Evolutionary conservation across 2,888 invertebrate genomes (phyloP).

Genomic region (Muscina levida): DNA sequence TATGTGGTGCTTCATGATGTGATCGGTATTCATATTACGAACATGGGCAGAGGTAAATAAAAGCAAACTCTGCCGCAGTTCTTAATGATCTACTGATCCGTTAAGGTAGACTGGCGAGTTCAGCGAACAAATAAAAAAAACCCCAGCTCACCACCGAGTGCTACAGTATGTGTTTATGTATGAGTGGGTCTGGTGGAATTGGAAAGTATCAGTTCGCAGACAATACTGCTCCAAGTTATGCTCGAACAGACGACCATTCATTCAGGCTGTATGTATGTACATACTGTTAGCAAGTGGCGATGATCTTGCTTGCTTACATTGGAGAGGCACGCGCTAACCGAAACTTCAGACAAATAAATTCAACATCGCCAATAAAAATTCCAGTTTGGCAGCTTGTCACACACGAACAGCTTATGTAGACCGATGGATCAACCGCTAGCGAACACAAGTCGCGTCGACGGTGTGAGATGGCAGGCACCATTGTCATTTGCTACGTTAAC

Average conservation of each 20-base stretch:
- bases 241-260: neutral
- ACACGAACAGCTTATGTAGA: neutral
- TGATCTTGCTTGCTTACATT: constrained; percentile 20
- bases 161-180: neutral
- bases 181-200: neutral
- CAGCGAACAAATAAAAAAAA: neutral
- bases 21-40: constrained; percentile 45
- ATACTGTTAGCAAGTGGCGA: neutral
- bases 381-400: constrained; percentile 42
- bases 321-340: constrained; percentile 42
- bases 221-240: neutral
- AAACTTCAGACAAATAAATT: constrained; percentile 36
- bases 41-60: constrained; percentile 21
- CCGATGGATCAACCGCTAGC: neutral
- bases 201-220: neutral
- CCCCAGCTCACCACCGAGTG: neutral
- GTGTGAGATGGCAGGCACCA: constrained; percentile 4
- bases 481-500: constrained; percentile 3
- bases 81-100: no score
- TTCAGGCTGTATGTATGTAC: neutral
- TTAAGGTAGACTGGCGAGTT: neutral
- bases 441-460: neutral
- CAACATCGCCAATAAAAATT: constrained; percentile 43
- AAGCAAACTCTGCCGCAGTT: neutral
- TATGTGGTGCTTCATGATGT: constrained; percentile 40